Percentiles rank a stretch among this genome's conserved stretches.
Evolutionary conservation across 2,888 invertebrate genomes (phyloP).

Genomic region (Coleophora deauratella): DNA sequence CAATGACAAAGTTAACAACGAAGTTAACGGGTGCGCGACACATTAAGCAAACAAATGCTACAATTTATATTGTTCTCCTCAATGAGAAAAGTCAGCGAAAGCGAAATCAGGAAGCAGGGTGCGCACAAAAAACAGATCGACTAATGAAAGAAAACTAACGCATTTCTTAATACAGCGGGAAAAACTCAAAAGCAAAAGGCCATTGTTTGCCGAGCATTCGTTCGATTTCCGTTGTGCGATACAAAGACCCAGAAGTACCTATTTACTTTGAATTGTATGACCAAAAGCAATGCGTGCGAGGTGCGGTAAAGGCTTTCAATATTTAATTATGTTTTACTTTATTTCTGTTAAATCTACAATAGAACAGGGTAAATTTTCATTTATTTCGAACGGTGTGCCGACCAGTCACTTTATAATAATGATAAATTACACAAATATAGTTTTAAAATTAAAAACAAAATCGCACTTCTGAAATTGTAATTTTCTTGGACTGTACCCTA

Average conservation of each 20-base stretch:
- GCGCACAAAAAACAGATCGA: conserved; percentile 10
- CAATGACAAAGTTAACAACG: too few relatives aligned
- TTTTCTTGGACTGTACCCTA: too few relatives aligned
- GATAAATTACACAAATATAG: too few relatives aligned
- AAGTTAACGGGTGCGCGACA: too few relatives aligned
- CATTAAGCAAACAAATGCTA: too few relatives aligned
- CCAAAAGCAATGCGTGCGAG: conserved; percentile 1
- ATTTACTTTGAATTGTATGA: too few relatives aligned
- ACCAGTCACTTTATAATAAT: too few relatives aligned
- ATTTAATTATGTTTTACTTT: not conserved
- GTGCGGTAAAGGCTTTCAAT: not conserved
- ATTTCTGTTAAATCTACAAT: too few relatives aligned
- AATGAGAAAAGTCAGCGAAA: conserved; percentile 11
- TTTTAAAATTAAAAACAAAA: too few relatives aligned
- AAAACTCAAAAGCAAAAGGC: conserved; percentile 9
- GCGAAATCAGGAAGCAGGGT: conserved; percentile 11
- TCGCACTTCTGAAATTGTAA: too few relatives aligned
- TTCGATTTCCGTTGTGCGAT: conserved; percentile 4
- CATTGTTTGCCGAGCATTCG: conserved; percentile 15
- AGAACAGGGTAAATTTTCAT: too few relatives aligned
- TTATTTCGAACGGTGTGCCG: too few relatives aligned
- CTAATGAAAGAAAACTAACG: conserved; percentile 5
- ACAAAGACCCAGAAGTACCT: conserved; percentile 7
- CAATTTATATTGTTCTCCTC: not conserved
- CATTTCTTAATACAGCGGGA: conserved; percentile 10